Evolutionary conservation across 2,888 invertebrate species (phyloP).

Genomic region (Ormia ochracea): DNA sequence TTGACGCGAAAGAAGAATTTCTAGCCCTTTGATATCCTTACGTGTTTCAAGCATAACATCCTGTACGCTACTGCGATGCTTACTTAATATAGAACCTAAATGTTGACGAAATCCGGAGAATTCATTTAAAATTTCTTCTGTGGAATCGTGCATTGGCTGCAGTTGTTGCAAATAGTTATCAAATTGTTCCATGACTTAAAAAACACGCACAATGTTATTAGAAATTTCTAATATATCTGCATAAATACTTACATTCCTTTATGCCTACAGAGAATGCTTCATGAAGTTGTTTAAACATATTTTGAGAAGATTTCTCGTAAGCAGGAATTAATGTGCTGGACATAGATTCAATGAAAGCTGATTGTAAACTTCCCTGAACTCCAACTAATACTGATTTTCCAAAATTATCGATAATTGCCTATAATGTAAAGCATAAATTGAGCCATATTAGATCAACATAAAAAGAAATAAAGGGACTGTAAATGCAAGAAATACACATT

Average conservation of each 20-base stretch:
- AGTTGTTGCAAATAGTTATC: constrained; percentile 78
- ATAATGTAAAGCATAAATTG: constrained; percentile 63
- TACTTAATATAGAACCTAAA: constrained; percentile 70
- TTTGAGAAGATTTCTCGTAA: constrained; percentile 90
- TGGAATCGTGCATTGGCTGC: constrained; percentile 73
- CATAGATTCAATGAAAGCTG: constrained; percentile 87
- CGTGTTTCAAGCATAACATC: constrained; percentile 74
- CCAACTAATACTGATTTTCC: constrained; percentile 83
- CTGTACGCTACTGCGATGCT: constrained; percentile 72
- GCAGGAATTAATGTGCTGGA: constrained; percentile 87
- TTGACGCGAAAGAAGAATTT: constrained; percentile 72
- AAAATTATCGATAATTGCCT: constrained; percentile 87
- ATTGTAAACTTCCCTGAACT: constrained; percentile 85
- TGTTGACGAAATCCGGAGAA: constrained; percentile 72
- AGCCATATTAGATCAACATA: not conserved
- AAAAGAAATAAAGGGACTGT: too few species aligned
- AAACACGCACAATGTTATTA: constrained; percentile 34
- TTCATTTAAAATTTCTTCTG: constrained; percentile 73
- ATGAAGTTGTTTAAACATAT: constrained; percentile 93
- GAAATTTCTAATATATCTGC: not conserved
- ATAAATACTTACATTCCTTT: constrained; percentile 85
- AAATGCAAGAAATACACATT: too few species aligned
- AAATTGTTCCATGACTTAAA: constrained; percentile 78
- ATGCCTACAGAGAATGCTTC: constrained; percentile 92
- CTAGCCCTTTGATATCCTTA: constrained; percentile 74